Conservation (phyloP, 2,797 vertebrate species). For the Diglossa cyanea region DNA sequence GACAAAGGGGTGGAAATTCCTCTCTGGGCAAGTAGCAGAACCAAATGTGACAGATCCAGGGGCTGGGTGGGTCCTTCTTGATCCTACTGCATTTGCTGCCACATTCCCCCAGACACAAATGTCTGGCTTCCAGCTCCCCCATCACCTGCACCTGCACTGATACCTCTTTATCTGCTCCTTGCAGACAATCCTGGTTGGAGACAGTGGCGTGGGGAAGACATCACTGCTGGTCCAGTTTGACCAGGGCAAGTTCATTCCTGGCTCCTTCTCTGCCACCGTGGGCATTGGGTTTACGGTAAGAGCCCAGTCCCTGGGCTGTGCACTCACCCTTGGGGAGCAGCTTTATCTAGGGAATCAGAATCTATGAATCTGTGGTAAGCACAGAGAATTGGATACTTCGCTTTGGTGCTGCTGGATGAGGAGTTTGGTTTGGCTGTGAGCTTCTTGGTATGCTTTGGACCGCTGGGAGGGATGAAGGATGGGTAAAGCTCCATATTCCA, state of each 20-base stretch:
- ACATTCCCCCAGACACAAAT: neutral
- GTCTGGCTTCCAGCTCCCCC: accelerated
- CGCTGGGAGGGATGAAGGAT: neutral
- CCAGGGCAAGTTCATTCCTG: constrained; percentile 95
- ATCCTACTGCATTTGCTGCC: neutral
- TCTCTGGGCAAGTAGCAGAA: neutral
- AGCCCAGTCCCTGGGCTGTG: neutral
- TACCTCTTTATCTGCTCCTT: neutral
- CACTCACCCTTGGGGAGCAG: neutral
- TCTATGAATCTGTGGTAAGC: neutral
- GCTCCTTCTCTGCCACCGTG: constrained; percentile 92
- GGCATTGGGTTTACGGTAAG: constrained; percentile 97
- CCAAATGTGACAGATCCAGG: neutral
- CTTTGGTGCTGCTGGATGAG: neutral
- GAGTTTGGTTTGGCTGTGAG: neutral
- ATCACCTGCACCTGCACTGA: neutral
- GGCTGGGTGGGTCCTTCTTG: neutral
- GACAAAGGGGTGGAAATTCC: neutral
- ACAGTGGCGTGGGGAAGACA: constrained; percentile 93
- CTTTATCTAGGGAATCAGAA: neutral
- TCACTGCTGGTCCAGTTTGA: constrained; percentile 95
- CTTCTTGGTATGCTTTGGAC: accelerated
- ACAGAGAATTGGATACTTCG: neutral
- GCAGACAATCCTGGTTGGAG: constrained; percentile 92
- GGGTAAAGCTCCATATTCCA: neutral